Evolutionary conservation across 2,113 vertebrate genomes (phyloP).

Genomic region (Myxocyprinus asiaticus): DNA sequence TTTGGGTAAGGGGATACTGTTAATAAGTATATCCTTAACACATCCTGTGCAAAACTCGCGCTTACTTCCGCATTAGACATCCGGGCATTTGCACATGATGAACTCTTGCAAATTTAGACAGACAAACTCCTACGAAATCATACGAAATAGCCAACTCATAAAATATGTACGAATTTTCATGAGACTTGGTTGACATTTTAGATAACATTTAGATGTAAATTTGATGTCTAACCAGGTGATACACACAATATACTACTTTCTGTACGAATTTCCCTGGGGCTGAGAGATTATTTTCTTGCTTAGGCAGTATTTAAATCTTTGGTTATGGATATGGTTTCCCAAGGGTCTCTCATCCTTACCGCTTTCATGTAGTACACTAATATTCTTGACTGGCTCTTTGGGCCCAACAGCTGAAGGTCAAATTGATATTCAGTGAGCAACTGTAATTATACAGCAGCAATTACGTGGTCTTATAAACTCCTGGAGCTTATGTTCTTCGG

Average conservation of each 20-base stretch:
- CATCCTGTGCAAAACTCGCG: too few species aligned
- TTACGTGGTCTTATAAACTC: slow-evolving; percentile 77
- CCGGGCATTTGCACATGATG: too few species aligned
- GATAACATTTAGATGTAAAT: too few species aligned
- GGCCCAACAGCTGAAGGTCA: slow-evolving; percentile 88
- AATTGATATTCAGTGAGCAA: slow-evolving; percentile 85
- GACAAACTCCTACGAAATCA: too few species aligned
- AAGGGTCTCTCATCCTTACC: slow-evolving; percentile 79
- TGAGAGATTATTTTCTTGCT: slow-evolving; percentile 71
- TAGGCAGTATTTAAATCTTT: slow-evolving; percentile 74
- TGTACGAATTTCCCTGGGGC: slow-evolving; percentile 69
- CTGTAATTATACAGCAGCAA: slow-evolving; percentile 82
- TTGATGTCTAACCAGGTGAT: slow-evolving; percentile 39
- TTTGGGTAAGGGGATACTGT: too few species aligned
- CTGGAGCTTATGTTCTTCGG: slow-evolving; percentile 63
- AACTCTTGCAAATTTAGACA: too few species aligned
- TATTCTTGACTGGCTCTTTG: slow-evolving; percentile 87
- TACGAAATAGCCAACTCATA: too few species aligned
- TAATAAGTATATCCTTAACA: too few species aligned
- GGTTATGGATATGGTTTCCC: slow-evolving; percentile 79
- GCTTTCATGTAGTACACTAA: slow-evolving; percentile 81
- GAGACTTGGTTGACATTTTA: too few species aligned
- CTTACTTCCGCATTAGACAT: too few species aligned
- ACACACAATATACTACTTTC: slow-evolving; percentile 66
- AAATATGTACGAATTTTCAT: too few species aligned